Evolutionary conservation across 2,113 vertebrate species (phyloP).

Genomic region (Poeciliopsis occidentalis): DNA sequence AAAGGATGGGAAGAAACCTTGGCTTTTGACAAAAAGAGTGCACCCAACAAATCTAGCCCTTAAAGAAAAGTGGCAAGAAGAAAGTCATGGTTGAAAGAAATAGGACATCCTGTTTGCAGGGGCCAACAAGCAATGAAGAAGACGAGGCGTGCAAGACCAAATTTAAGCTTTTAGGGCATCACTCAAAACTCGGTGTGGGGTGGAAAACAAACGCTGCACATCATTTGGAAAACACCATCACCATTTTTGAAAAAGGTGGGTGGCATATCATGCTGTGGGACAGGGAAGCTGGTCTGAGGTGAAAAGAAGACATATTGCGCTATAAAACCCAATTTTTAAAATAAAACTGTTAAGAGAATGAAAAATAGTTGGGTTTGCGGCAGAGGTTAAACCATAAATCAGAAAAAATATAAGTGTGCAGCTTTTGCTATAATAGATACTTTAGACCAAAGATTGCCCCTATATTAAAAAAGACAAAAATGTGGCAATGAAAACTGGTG

Average conservation of each 20-base stretch:
- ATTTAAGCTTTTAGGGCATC: no score
- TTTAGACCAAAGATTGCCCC: not conserved
- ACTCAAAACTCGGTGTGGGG: not conserved
- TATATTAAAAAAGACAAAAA: not conserved
- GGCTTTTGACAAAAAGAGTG: no score
- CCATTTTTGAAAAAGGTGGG: not conserved
- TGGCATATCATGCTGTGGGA: not conserved
- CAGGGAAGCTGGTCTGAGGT: not conserved
- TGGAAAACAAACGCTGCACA: not conserved
- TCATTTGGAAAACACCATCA: not conserved
- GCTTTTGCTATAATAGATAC: not conserved
- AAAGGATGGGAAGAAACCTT: not conserved
- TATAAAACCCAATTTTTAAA: not conserved
- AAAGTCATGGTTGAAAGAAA: not conserved
- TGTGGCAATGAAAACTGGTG: not conserved
- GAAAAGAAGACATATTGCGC: not conserved
- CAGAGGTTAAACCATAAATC: not conserved
- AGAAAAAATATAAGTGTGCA: not conserved
- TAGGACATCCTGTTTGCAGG: no score
- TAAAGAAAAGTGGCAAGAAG: not conserved
- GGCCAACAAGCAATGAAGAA: not conserved
- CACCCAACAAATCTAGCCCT: no score
- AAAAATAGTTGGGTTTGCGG: not conserved
- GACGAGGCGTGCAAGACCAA: no score
- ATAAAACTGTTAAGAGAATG: not conserved